Evolutionary conservation across 2,113 vertebrate species (phyloP), one percentile per base, ranked within the genome.

Genomic region (Larimichthys crocea): DNA sequence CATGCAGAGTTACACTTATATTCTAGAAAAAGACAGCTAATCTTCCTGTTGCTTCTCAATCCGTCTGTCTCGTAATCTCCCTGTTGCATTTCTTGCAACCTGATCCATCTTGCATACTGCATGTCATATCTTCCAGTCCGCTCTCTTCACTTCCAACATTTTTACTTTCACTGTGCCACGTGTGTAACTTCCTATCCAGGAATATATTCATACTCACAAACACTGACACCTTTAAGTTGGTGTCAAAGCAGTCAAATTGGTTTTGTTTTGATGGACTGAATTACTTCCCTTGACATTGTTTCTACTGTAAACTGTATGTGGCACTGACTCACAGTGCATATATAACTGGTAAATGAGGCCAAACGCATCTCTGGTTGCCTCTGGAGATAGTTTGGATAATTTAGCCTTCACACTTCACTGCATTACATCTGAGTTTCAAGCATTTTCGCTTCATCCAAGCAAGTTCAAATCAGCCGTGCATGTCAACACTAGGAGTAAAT

Each of bases 21-120:
- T 83, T 85, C 81, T 26, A 40, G 40, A 57, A 85, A 85, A 49
- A 31, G 26, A 86, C 14, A 46, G 78, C 72, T 88, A 78, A 79
- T 83, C 57, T 78, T 44, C 4, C 40, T 10, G 63, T 48, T 90
- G 17, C n/a, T 68, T 48, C 35, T 66, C 24, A 4, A 7, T 56
- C 56, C 35, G 19, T 67, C 46, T 83, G 62, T 60, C 56, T 72
- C 19, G 0, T 71, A 67, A 44, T 59, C 14, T 62, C 59, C 40
- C 65, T 22, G 19, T 44, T 53, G 31, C 67, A 12, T 66, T 44
- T 76, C 26, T 62, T 63, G 69, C 15, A 64, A 62, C 46, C 29
- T 48, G 48, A 50, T 78, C 46, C 31, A 46, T 74, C 77, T 74
- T 62, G 20, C 17, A 16, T 16, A 64, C 10, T 5, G 35, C 8